Evolutionary conservation across 2,113 vertebrate species (phyloP), one percentile per base, ranked within the genome.

Genomic region (Leucopsar rothschildi): DNA sequence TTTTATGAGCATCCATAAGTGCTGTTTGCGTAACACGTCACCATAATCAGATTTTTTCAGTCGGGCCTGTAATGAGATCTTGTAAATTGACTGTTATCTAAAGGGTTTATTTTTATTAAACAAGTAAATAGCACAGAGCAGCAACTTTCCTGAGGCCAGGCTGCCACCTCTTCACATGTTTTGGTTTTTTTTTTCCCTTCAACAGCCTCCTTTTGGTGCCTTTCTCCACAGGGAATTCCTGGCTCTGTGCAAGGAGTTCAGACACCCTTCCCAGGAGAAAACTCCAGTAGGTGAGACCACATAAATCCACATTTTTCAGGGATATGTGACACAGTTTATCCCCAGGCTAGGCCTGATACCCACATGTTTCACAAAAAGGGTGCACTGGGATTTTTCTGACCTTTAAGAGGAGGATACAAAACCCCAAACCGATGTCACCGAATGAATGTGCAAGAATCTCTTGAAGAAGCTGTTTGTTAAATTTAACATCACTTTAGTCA

Each of bases 21-120:
- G 27, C 61, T 96, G 87, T 89, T 91, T 93, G 57, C 84, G 82
- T 31, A 91, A 91, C 42, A 94, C 47, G 47, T 4, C n/a, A 7
- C 2, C 20, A 31, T 21, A 35, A 64, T 27, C 47, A 56, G 61
- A 10, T 31, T 85, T 63, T 75, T 78, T 45, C 11, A 35, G 17
- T 40, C 37, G 24, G 52, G 56, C 25, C 45, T 76, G 82, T 52
- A 76, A 87, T 40, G 40, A 0, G 10, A 37, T 68, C 70, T 22
- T 56, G 40, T 39, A 69, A 91, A 77, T 5, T 63, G 64, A 11
- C 68, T 63, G 21, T 66, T 92, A 63, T 52, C 88, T 90, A 6
- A 63, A 75, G 52, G 47, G 12, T 68, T 80, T 61, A 0, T 29
- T 79, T 70, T 45, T 47, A 70, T 69, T 12, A 69, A 83, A 90